A percentile compares a stretch with the other conserved stretches of the same genome.
Evolutionary conservation across 2,797 vertebrate genomes (phyloP).

Genomic region (Sebastes minor): DNA sequence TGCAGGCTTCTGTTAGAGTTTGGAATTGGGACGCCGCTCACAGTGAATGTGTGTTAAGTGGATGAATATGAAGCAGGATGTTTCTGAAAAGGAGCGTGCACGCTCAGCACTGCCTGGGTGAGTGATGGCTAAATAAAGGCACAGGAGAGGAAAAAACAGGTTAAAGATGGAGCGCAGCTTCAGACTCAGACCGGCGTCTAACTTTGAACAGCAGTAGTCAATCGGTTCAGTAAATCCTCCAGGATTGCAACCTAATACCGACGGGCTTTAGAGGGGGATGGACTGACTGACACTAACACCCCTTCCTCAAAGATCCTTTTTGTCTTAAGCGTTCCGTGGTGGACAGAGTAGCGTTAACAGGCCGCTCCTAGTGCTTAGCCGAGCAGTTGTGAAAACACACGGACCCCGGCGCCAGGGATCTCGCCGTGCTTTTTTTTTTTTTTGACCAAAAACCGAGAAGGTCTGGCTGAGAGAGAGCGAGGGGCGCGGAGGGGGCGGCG

Average conservation of each 20-base stretch:
- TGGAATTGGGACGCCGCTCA: not conserved
- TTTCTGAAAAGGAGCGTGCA: not conserved
- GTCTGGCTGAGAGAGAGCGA: constrained; percentile 33
- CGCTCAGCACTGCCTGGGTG: not conserved
- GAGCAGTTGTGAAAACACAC: constrained; percentile 76
- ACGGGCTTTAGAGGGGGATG: constrained; percentile 26
- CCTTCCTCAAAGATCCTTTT: constrained; percentile 60
- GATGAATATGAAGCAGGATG: not conserved
- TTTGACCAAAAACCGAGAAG: constrained; percentile 49
- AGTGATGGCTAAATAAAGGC: constrained; percentile 36
- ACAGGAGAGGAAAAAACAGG: not conserved
- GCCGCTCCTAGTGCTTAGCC: constrained; percentile 41
- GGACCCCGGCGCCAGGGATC: constrained; percentile 53
- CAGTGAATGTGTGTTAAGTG: not conserved
- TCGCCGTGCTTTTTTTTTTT: constrained; percentile 35
- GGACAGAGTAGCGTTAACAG: constrained; percentile 37
- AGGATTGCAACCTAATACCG: constrained; percentile 63
- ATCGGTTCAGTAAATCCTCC: constrained; percentile 52
- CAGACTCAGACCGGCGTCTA: constrained; percentile 12
- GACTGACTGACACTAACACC: constrained; percentile 51
- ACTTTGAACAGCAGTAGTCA: constrained; percentile 54
- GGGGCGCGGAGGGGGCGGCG: not conserved
- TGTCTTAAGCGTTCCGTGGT: constrained; percentile 33
- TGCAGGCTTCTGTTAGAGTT: not conserved
- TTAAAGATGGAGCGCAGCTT: constrained; percentile 20